Percentiles rank a stretch among this genome's conserved stretches.
These are phyloP conservation scores for Microctonus hyperodae DNA, from an alignment of 2,888 invertebrate species.

Conservation along the genomic window DNA sequence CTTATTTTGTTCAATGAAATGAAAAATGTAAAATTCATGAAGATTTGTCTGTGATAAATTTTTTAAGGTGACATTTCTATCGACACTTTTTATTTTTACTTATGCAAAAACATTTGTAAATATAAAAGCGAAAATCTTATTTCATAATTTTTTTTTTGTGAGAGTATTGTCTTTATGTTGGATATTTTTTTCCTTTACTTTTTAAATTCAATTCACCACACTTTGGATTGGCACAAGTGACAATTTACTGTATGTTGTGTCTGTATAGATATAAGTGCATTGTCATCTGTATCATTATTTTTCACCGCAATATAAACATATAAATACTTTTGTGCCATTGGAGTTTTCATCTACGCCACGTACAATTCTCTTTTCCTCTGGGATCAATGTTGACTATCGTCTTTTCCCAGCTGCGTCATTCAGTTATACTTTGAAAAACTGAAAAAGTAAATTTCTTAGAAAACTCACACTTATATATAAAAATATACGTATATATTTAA, in stretches of 20 bases:
- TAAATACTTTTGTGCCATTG: conserved; percentile 23
- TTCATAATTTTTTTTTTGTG: conserved; percentile 31
- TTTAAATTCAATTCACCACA: background rate
- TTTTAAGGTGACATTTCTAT: background rate
- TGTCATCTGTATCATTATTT: background rate
- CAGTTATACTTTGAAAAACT: conserved; percentile 14
- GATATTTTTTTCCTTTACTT: background rate
- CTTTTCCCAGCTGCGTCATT: conserved; percentile 13
- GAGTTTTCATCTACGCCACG: conserved; percentile 17
- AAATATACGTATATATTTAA: background rate
- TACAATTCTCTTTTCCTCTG: conserved; percentile 21
- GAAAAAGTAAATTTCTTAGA: conserved; percentile 15
- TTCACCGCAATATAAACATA: background rate
- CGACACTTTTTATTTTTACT: background rate
- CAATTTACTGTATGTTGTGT: background rate
- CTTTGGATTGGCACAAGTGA: background rate
- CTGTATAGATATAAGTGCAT: conserved; percentile 6
- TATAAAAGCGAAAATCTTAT: conserved; percentile 36
- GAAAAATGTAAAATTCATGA: background rate
- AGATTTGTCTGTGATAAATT: background rate
- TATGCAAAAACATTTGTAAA: background rate
- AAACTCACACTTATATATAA: background rate
- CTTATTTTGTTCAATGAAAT: background rate
- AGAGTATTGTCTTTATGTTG: background rate
- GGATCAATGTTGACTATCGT: conserved; percentile 31